Base-by-base conservation (phyloP, 2,113 vertebrate species). In the Alethe castanea region DNA sequence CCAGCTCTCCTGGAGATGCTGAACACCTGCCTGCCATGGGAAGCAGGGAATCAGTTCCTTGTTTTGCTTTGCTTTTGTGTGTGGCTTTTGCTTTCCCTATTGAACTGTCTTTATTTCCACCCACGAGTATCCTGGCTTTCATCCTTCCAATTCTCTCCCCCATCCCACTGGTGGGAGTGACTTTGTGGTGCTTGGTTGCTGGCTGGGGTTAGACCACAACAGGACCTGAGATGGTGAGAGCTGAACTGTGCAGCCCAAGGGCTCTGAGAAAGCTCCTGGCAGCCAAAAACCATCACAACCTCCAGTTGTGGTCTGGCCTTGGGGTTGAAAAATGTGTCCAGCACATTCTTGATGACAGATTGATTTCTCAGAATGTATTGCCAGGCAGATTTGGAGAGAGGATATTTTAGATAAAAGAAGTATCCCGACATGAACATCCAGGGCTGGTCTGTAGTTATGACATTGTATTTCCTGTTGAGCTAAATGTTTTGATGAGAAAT, bases 401-500 rank as follows among this genome's bases (percentile, higher is more conserved):
- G 12, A 11, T 74, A 28, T 59, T 95, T 86, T 50, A 74, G 65
- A 67, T 65, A 54, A 72, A 82, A 40, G 9, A 31, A 69, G 5
- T 35, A 24, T 25, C 73, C 35, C 1, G 8, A 48, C 48, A 65
- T 61, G 56, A 86, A 65, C 28, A 48, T 56, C 17, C 57, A 78
- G 24, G 44, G 13, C 12, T 79, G 18, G 40, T 72, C 33, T 83
- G 52, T 33, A 24, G 9, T 33, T 71, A 22, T 48, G 56, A 29
- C 26, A 81, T 22, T 31, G 38, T 19, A 23, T 54, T 47, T 90
- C 86, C 72, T 19, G 17, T 29, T 56, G 72, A 81, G 60, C 45
- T 74, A 24, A 92, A 47, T 76, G n/a, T 71, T 90, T 92, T 45
- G 36, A 52, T 81, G 72, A 81, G 77, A 90, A 86, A 56, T 40